Conservation (phyloP, 1,140 invertebrate species). For the Caligus rogercresseyi region DNA sequence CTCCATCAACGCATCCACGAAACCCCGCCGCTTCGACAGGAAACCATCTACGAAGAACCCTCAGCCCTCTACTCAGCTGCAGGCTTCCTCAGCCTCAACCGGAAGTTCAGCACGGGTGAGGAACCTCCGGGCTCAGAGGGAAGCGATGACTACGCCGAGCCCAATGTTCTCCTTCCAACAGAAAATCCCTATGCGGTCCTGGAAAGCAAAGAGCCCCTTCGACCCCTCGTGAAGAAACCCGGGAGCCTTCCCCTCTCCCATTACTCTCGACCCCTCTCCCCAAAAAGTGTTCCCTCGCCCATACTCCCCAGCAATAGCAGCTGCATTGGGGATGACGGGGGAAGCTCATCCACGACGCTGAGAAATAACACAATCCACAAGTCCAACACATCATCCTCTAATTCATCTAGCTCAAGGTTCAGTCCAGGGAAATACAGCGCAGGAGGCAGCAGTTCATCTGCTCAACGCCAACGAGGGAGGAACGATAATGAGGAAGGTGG, state of each 20-base stretch:
- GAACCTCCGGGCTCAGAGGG: neutral
- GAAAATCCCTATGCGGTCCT: neutral
- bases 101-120: slow-evolving; percentile 8
- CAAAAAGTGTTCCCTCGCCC: neutral
- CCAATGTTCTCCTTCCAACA: neutral
- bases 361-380: neutral
- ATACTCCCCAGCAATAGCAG: neutral
- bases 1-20: neutral
- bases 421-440: neutral
- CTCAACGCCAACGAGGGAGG: neutral
- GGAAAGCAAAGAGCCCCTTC: neutral
- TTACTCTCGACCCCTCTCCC: neutral
- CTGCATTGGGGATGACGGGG: no score
- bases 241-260: neutral
- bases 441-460: neutral
- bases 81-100: slow-evolving; percentile 8
- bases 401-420: neutral
- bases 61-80: neutral
- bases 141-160: slow-evolving; percentile 17
- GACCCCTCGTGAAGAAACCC: neutral
- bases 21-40: neutral
- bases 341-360: neutral
- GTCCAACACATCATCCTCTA: neutral
- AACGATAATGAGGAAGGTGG: no score
- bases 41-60: slow-evolving; percentile 16